Evolutionary conservation across 1,140 invertebrate species (phyloP).

Genomic region (Leptinotarsa defecta): DNA sequence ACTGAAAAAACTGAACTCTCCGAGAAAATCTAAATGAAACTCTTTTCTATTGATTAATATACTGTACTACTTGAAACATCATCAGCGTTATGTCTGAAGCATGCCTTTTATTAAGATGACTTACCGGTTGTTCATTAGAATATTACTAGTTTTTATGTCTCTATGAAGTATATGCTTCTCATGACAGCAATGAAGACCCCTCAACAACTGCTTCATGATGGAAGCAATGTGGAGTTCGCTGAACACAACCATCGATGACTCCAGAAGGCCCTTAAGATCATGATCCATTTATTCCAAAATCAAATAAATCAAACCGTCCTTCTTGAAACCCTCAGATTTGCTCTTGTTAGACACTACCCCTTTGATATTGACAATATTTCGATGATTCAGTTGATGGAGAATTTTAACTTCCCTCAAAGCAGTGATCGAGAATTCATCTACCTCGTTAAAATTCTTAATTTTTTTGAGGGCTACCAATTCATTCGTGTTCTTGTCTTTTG

Average conservation of each 20-base stretch:
- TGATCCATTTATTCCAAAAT: constrained; percentile 99
- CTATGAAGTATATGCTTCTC: constrained; percentile 97
- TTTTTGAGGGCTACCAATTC: constrained; percentile 96
- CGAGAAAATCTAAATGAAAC: too few relatives aligned
- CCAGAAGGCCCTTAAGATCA: constrained; percentile 97
- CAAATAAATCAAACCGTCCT: constrained; percentile 62
- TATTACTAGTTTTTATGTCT: constrained; percentile 99
- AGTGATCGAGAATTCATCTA: constrained; percentile 99
- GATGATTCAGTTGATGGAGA: constrained; percentile 93
- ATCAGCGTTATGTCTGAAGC: too few relatives aligned
- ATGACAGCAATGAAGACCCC: constrained; percentile 97
- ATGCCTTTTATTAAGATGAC: constrained; percentile 40
- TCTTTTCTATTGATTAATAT: not conserved
- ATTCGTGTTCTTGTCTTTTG: constrained; percentile 81
- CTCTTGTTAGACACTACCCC: constrained; percentile 94
- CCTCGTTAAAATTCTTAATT: constrained; percentile 97
- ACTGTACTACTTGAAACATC: not conserved
- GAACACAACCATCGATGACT: constrained; percentile 96
- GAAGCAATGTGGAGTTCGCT: constrained; percentile 94
- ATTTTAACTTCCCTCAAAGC: constrained; percentile 99
- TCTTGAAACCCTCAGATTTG: constrained; percentile 84
- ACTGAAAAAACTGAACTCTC: not conserved
- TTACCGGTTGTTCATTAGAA: constrained; percentile 98
- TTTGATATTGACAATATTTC: constrained; percentile 95
- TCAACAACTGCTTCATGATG: constrained; percentile 96